These are phyloP conservation scores for Falco biarmicus DNA, from an alignment of 2,797 vertebrate species.

Conservation along the genomic window DNA sequence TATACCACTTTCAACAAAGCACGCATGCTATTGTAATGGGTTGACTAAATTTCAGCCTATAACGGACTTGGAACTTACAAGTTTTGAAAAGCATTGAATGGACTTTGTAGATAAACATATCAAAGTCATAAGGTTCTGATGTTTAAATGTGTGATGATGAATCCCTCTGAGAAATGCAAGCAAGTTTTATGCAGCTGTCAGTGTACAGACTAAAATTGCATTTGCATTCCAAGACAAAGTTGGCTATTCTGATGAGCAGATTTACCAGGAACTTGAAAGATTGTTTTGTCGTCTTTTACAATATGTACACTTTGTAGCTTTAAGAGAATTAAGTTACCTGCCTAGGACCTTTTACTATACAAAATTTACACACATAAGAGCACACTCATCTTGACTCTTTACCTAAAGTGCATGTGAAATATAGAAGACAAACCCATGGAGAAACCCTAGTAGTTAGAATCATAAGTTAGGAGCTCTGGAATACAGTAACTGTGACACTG, in stretches of 20 bases:
- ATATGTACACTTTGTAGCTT: not conserved
- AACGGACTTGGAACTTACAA: not conserved
- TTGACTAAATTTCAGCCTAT: not conserved
- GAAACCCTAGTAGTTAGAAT: not conserved
- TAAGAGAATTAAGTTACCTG: not conserved
- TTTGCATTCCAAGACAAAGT: not conserved
- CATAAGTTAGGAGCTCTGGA: not conserved
- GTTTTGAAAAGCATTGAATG: not conserved
- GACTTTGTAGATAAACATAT: not conserved
- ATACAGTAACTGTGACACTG: not conserved
- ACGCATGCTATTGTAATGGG: not conserved
- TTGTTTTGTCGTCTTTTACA: not conserved
- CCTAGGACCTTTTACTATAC: conserved; percentile 7
- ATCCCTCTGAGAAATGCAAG: not conserved
- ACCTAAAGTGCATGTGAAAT: conserved; percentile 58
- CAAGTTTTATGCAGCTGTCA: not conserved
- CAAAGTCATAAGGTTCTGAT: not conserved
- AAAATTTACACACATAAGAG: conserved; percentile 28
- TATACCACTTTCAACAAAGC: not conserved
- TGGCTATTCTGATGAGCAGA: not conserved
- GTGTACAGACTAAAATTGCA: not conserved
- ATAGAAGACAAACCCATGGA: not conserved
- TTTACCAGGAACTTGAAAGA: not conserved
- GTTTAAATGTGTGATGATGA: not conserved
- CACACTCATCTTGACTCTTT: not conserved